phyloP scores from a whole-genome alignment of 1,140 invertebrate genomes.

The Hermetia illucens region DNA sequence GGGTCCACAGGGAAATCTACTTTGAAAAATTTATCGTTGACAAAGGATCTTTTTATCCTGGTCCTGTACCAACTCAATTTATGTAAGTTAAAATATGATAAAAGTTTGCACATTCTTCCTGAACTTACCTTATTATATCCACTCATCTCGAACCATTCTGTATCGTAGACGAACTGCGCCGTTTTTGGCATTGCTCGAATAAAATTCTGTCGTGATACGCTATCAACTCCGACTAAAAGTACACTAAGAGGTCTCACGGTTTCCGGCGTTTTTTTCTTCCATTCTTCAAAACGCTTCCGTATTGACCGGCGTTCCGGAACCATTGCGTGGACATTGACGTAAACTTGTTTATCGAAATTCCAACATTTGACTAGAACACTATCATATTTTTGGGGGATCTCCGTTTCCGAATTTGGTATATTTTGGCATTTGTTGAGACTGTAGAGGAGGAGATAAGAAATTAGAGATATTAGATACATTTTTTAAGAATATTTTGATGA shows the following conservation, averaged over 20 bases:
- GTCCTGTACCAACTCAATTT: too few relatives aligned
- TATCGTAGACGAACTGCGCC: constrained; percentile 42
- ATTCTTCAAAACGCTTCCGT: constrained; percentile 16
- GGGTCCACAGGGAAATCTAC: too few relatives aligned
- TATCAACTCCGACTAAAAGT: constrained; percentile 65
- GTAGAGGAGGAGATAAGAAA: constrained; percentile 4
- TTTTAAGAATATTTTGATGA: not conserved
- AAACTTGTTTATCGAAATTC: constrained; percentile 14
- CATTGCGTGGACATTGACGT: constrained; percentile 24
- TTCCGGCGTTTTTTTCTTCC: constrained; percentile 11
- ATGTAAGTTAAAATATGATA: too few relatives aligned
- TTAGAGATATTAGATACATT: not conserved
- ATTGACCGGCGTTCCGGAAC: constrained; percentile 16
- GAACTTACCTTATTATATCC: constrained; percentile 37
- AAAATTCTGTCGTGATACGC: constrained; percentile 64
- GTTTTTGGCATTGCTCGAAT: constrained; percentile 63
- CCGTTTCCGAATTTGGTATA: constrained; percentile 20
- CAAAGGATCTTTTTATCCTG: too few relatives aligned
- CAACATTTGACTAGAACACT: constrained; percentile 35
- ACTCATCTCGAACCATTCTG: constrained; percentile 36
- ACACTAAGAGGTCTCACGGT: constrained; percentile 29
- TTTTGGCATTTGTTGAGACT: constrained; percentile 22
- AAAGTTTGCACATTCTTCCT: too few relatives aligned
- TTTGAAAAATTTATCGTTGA: too few relatives aligned
- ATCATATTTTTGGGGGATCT: constrained; percentile 28